Evolutionary conservation across 2,888 invertebrate genomes (phyloP).

Genomic region (Brassicogethes aeneus): DNA sequence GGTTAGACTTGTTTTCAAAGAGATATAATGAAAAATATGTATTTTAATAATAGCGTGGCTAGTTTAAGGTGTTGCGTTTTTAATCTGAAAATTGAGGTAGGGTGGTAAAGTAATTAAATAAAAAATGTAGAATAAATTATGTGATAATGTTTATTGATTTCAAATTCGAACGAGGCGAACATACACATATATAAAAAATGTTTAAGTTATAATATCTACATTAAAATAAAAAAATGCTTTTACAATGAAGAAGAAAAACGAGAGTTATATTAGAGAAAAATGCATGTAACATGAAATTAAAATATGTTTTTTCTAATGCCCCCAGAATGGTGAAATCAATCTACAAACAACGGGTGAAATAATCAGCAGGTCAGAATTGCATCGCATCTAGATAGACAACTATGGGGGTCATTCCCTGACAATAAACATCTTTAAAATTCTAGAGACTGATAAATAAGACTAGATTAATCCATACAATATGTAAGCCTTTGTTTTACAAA

Average conservation of each 20-base stretch:
- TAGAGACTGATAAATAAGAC: background rate
- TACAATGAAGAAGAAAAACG: background rate
- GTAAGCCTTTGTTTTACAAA: background rate
- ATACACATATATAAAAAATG: constrained; percentile 10
- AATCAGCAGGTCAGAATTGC: constrained; percentile 41
- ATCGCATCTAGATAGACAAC: constrained; percentile 30
- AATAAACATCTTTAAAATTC: constrained; percentile 11
- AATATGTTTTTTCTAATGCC: constrained; percentile 17
- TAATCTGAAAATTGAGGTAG: too few relatives aligned
- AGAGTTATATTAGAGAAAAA: background rate
- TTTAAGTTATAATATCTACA: constrained; percentile 5
- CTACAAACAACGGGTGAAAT: constrained; percentile 31
- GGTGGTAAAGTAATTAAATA: too few relatives aligned
- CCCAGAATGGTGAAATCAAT: constrained; percentile 41
- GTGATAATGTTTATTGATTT: constrained; percentile 38
- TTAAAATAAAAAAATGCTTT: constrained; percentile 1
- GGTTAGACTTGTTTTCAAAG: too few relatives aligned
- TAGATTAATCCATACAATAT: background rate
- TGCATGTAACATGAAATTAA: background rate
- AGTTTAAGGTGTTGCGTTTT: too few relatives aligned
- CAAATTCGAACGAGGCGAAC: constrained; percentile 33
- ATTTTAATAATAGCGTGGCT: too few relatives aligned
- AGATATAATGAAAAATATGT: too few relatives aligned
- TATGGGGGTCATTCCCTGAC: constrained; percentile 23
- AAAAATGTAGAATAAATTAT: constrained; percentile 14